Conservation (phyloP, 2,888 invertebrate genomes). For the Synanthedon vespiformis region DNA sequence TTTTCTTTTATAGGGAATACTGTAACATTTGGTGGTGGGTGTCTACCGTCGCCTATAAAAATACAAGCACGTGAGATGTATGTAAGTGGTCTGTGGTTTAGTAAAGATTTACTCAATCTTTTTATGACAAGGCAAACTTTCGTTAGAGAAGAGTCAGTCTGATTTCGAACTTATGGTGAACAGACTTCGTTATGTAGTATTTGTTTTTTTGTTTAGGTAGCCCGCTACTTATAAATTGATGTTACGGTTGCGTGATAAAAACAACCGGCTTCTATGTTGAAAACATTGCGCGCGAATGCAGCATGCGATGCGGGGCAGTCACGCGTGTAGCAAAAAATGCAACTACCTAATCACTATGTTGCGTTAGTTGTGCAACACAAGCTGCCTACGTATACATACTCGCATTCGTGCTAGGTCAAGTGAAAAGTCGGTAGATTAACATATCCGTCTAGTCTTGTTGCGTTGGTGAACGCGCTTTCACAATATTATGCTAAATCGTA, state of each 20-base stretch:
- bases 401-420: constrained; percentile 35
- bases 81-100: too few species aligned
- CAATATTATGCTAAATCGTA: constrained; percentile 1
- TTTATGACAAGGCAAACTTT: too few species aligned
- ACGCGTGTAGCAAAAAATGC: constrained; percentile 23
- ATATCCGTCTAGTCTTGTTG: constrained; percentile 2
- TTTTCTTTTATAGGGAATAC: too few species aligned
- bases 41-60: too few species aligned
- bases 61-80: too few species aligned
- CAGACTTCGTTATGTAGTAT: too few species aligned
- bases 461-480: constrained; percentile 3
- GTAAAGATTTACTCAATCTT: too few species aligned
- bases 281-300: constrained; percentile 17
- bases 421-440: constrained; percentile 21
- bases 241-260: constrained; percentile 21
- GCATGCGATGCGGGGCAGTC: constrained; percentile 11
- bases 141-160: too few species aligned
- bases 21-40: too few species aligned
- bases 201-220: background rate
- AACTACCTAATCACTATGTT: constrained; percentile 16
- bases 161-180: too few species aligned
- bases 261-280: constrained; percentile 20
- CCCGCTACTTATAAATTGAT: background rate
- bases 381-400: constrained; percentile 7
- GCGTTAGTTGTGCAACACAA: constrained; percentile 16